These are phyloP conservation scores for Phragmatobia fuliginosa DNA, from an alignment of 2,888 invertebrate species.

Conservation along the genomic window DNA sequence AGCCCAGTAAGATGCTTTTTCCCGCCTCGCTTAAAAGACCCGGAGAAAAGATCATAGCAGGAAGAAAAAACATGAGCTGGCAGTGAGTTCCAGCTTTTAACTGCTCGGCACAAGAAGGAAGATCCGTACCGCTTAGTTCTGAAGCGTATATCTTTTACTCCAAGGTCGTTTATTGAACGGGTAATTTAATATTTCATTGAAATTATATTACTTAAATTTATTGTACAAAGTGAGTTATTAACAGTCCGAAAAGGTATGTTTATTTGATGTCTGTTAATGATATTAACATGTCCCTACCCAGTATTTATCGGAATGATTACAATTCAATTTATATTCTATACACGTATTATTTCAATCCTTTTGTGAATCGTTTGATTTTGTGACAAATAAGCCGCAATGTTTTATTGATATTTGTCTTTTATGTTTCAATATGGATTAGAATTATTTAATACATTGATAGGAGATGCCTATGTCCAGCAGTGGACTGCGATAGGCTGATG, in stretches of 20 bases:
- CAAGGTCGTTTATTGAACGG: no score
- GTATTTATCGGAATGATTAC: constrained; percentile 12
- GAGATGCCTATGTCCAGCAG: no score
- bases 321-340: constrained; percentile 13
- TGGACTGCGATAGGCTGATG: no score
- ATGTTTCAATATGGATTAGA: background rate
- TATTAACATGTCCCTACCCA: constrained; percentile 6
- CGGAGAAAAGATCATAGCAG: no score
- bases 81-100: no score
- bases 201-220: background rate
- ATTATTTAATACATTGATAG: background rate
- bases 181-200: background rate
- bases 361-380: background rate
- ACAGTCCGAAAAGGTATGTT: constrained; percentile 4
- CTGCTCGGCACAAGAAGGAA: no score
- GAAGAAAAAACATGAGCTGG: no score
- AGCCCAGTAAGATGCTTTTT: no score
- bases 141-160: no score
- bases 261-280: constrained; percentile 13
- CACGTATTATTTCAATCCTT: background rate
- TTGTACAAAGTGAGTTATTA: background rate
- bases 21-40: no score
- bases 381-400: background rate
- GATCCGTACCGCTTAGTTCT: no score
- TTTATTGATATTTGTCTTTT: background rate